Evolutionary conservation across 2,113 vertebrate genomes (phyloP).

Genomic region (Calcarius ornatus): DNA sequence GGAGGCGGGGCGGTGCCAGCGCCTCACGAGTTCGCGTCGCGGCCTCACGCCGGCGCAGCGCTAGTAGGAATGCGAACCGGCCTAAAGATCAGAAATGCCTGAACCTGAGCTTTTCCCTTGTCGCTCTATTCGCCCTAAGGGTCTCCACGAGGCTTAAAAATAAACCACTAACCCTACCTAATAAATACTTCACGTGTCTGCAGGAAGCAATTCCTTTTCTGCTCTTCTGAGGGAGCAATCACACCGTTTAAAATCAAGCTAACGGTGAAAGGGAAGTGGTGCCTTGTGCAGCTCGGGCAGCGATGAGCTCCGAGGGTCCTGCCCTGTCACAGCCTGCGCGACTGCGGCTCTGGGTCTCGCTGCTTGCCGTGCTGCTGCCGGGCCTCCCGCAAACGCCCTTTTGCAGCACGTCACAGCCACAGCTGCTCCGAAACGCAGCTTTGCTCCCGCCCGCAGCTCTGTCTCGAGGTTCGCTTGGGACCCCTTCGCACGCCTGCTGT

Average conservation of each 20-base stretch:
- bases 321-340: too few species aligned
- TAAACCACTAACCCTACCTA: accelerated
- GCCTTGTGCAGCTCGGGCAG: accelerated
- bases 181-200: accelerated
- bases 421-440: accelerated
- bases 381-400: neutral
- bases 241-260: accelerated
- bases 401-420: neutral
- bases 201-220: neutral
- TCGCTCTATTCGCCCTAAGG: accelerated
- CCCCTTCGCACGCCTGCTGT: accelerated
- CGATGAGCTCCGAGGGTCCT: accelerated
- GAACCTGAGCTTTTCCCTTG: accelerated
- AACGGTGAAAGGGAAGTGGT: neutral
- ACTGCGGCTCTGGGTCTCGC: neutral
- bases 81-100: accelerated
- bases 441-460: neutral
- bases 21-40: accelerated
- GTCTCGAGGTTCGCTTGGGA: accelerated
- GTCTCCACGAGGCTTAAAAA: neutral
- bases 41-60: too few species aligned
- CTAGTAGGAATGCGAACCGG: accelerated
- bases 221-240: neutral
- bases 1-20: accelerated
- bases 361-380: accelerated